Evolutionary conservation across 2,797 vertebrate genomes (phyloP), one percentile per base, ranked within the genome.

Genomic region (Pipistrellus pygmaeus): DNA sequence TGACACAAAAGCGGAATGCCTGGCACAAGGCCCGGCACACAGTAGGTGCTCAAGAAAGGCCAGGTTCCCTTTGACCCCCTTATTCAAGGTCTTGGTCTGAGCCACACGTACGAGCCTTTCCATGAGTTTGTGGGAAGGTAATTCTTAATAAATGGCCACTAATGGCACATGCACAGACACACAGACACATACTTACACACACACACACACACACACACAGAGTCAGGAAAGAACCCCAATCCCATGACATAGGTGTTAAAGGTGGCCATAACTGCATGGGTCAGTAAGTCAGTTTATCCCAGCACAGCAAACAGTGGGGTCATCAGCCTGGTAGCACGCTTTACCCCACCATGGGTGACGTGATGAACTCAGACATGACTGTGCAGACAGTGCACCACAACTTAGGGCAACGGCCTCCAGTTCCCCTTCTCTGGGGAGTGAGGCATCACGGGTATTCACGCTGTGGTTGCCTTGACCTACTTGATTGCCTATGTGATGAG

Each of bases 181-280:
- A 1, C 30, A 41, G 17, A 4, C 30, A 30, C 25, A 27, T 27
- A 60, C 53, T 21, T 5, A 27, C 20, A 20, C 23, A 27, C 10
- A 4, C 18, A 4, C 17, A 4, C 17, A 1, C 1, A 4, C 0
- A 18, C 66, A 15, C 14, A 27, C 5, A 1, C 1, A 4, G 0
- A 32, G 7, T 8, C 10, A 5, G 9, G 20, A 32, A 32, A 62
- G 53, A 80, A 1, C 44, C 30, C 35, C 20, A 4, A 4, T 15
- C 18, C 30, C 71, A 23, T 10, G n/a, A 44, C 2, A 4, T 13
- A 13, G 69, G 3, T 25, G 64, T 41, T 32, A 3, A 55, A 11
- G 18, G 38, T 35, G 76, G 30, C 44, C 13, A 10, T 21, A n/a
- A 44, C 9, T 82, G 46, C 4, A 0, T 4, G 23, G 18, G 18